phyloP scores from a whole-genome alignment of 1,140 invertebrate species.

The Drosophila neocordata region DNA sequence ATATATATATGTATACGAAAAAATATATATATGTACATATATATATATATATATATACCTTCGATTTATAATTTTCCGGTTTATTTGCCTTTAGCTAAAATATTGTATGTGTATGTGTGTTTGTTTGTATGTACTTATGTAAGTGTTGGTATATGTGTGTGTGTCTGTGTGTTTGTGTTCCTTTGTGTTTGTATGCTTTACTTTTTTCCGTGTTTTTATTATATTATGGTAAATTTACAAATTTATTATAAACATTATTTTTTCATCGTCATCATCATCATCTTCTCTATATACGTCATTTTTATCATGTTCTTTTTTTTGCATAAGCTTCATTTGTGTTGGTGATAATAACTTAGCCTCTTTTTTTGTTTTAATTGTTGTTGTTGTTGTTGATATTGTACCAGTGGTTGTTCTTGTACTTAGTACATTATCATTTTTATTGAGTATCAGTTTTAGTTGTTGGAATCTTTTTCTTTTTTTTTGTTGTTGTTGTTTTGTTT shows the following conservation, averaged over 20 bases:
- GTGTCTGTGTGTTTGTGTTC: background rate
- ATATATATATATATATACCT: background rate
- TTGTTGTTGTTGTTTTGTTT: slow-evolving; percentile 55
- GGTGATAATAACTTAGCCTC: slow-evolving; percentile 30
- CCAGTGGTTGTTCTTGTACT: slow-evolving; percentile 22
- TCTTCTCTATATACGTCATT: slow-evolving; percentile 19
- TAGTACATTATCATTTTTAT: slow-evolving; percentile 18
- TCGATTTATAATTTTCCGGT: background rate
- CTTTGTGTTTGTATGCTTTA: background rate
- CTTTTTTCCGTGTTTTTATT: slow-evolving; percentile 28
- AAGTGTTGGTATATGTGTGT: no score
- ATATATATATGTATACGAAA: slow-evolving; percentile 10
- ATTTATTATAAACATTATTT: slow-evolving; percentile 45
- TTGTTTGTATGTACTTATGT: no score
- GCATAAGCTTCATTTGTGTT: slow-evolving; percentile 67
- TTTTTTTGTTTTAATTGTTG: slow-evolving; percentile 37
- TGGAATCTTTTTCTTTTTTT: slow-evolving; percentile 28
- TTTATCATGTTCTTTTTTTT: slow-evolving; percentile 42
- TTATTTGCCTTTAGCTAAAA: slow-evolving; percentile 9
- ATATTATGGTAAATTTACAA: slow-evolving; percentile 69
- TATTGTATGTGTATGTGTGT: background rate
- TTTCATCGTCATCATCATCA: slow-evolving; percentile 21
- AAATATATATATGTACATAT: background rate
- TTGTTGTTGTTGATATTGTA: slow-evolving; percentile 26
- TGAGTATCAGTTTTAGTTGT: slow-evolving; percentile 42